Evolutionary conservation across 2,113 vertebrate genomes (phyloP), one percentile per base, ranked within the genome.

Genomic region (Corythornis vintsioides): DNA sequence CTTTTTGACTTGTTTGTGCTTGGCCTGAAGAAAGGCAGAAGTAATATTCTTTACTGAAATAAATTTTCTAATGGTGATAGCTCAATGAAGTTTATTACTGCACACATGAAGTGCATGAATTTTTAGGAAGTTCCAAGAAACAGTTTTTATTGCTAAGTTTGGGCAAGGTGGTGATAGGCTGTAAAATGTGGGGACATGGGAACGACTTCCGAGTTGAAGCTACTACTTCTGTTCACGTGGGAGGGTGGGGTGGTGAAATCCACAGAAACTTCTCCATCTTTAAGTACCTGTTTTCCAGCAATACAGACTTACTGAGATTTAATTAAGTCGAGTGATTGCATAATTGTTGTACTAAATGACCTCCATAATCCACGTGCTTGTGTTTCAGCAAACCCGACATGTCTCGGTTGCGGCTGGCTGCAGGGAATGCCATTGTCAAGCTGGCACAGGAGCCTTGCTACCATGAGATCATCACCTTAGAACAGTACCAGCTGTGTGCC

Each of bases 391-490:
- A 38, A 38, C 38, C 38, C 38, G 99, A 99, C 96, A 99, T 99
- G 99, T 99, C 99, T 9, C 98, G 99, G 42, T 96, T 99, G 94
- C 97, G 99, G 65, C 97, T 99, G 88, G 99, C 99, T 60, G 99
- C 99, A 25, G 99, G 98, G 14, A 99, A 98, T 80, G 99, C 99
- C 63, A 96, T 99, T 95, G 98, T 99, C 95, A 99, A 99, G 96
- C 96, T 99, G 92, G 99, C 99, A 33, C 99, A 99, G 94, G 99
- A 99, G 86, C 99, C 99, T 26, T 99, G 99, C 96, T 99, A 99
- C 92, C 99, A 99, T 22, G 99, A 99, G 98, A 99, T 99, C 97
- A 99, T 99, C 97, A 99, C 99, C 4, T 97, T 99, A 96, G 99
- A 99, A 94, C 99, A 99, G 52, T 99, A 99, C 94, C 99, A 99